Evolutionary conservation across 2,888 invertebrate genomes (phyloP).

Genomic region (Polyommatus icarus): DNA sequence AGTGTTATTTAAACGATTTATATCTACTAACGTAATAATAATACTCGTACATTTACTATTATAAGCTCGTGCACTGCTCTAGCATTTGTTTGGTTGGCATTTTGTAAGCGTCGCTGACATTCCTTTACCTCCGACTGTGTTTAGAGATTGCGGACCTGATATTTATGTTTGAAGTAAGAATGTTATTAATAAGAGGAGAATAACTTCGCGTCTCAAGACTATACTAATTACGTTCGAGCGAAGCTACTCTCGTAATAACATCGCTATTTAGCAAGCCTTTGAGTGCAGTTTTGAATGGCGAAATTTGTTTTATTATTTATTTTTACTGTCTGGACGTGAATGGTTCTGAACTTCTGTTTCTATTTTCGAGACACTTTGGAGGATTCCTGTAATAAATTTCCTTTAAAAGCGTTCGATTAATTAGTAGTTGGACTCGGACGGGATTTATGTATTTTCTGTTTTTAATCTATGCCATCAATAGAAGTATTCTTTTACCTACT

Average conservation of each 20-base stretch:
- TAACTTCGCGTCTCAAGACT: conserved; percentile 48
- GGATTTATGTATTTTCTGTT: background rate
- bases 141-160: conserved; percentile 41
- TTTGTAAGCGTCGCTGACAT: conserved; percentile 38
- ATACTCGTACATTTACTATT: conserved; percentile 7
- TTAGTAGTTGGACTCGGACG: background rate
- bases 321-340: conserved; percentile 41
- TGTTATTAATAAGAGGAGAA: conserved; percentile 48
- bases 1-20: conserved; percentile 1
- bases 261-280: conserved; percentile 45
- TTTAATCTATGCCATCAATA: background rate
- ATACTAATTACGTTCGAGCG: conserved; percentile 49
- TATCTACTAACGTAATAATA: background rate
- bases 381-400: conserved; percentile 2
- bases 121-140: conserved; percentile 42
- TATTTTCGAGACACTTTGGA: conserved; percentile 20
- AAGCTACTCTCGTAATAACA: conserved; percentile 42
- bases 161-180: conserved; percentile 47
- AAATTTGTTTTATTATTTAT: conserved; percentile 40
- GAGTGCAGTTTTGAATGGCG: conserved; percentile 40
- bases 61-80: conserved; percentile 14
- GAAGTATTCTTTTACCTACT: background rate
- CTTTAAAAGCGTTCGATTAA: background rate
- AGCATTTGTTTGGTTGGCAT: conserved; percentile 34
- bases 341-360: conserved; percentile 25